Evolutionary conservation across 2,797 vertebrate species (phyloP), one percentile per base, ranked within the genome.

Genomic region (Chanos chanos): DNA sequence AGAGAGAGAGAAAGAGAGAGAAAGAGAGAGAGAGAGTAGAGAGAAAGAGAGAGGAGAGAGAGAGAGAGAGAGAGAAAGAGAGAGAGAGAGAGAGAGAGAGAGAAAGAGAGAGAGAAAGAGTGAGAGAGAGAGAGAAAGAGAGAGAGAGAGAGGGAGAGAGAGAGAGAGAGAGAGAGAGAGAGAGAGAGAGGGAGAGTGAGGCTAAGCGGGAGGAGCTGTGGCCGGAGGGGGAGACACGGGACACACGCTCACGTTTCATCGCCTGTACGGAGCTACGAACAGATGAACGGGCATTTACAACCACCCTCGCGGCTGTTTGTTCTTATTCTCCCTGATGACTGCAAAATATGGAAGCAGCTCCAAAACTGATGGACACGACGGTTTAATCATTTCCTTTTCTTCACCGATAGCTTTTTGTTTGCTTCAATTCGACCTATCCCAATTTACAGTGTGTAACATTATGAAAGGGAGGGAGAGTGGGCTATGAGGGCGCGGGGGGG

Each of bases 211-310:
- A 13, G 28, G 31, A n/a, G n/a, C n/a, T n/a, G 22, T 15, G 28
- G 1, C 28, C 4, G 10, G 16, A 13, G 3, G 18, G 22, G 13
- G 10, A 2, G n/a, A 44, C 37, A 25, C 5, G 49, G 6, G 15
- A 24, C 18, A 49, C 44, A 0, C 25, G 8, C 10, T 61, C 28
- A 61, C 30, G 39, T 39, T 53, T 64, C 16, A 53, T 31, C 12
- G 8, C 30, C 53, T 37, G 45, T 5, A 6, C 47, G 33, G 28
- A 64, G 53, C n/a, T n/a, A n/a, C n/a, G n/a, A n/a, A n/a, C n/a
- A n/a, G n/a, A n/a, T n/a, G n/a, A n/a, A n/a, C n/a, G n/a, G n/a
- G n/a, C n/a, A n/a, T n/a, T n/a, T n/a, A n/a, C n/a, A n/a, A n/a
- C n/a, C n/a, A n/a, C n/a, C n/a, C n/a, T n/a, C n/a, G n/a, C n/a